Evolutionary conservation across 2,888 invertebrate species (phyloP), one percentile per base, ranked within the genome.

Genomic region (Drosophila emarginata): DNA sequence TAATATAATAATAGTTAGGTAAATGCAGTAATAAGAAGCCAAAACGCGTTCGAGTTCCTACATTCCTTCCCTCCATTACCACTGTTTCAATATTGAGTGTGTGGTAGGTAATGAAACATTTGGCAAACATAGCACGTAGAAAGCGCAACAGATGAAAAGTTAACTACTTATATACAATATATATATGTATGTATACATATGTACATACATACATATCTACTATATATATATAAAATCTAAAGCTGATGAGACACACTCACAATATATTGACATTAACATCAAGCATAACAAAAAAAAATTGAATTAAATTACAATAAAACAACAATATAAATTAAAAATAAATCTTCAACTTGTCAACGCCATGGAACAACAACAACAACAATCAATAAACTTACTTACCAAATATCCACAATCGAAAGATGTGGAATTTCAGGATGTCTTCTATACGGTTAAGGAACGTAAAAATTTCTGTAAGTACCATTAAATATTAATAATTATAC

Each of bases 371-470:
- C 32, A 26, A 21, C 40, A 45, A 58, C 53, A 62, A 2, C 69
- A 72, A 68, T 69, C 77, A 58, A 83, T 80, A 71, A 88, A 68
- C 61, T 72, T 76, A 15, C 66, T 71, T 5, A 67, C 79, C 64
- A 89, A 89, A 61, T 45, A 21, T 21, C 45, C 45, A 21, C 79
- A 81, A 54, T 80, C 89, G 18, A 91, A 90, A 81, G 90, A 92
- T 87, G 91, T 92, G 59, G 92, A 92, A 69, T 92, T 92, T 72
- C 92, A 92, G 87, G 92, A 92, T 79, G 87, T 92, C 58, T 88
- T 80, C 74, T 92, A 91, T 53, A 89, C 88, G n/a, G 89, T 92
- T 3, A 87, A 87, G 66, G 78, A 89, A 67, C 89, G 86, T 52
- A 89, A 85, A 56, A 89, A 84, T 72, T 89, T 88, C 66, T 82